These are phyloP conservation scores for Phyllostomus discolor DNA, from an alignment of 2,113 vertebrate genomes.

Conservation along the genomic window DNA sequence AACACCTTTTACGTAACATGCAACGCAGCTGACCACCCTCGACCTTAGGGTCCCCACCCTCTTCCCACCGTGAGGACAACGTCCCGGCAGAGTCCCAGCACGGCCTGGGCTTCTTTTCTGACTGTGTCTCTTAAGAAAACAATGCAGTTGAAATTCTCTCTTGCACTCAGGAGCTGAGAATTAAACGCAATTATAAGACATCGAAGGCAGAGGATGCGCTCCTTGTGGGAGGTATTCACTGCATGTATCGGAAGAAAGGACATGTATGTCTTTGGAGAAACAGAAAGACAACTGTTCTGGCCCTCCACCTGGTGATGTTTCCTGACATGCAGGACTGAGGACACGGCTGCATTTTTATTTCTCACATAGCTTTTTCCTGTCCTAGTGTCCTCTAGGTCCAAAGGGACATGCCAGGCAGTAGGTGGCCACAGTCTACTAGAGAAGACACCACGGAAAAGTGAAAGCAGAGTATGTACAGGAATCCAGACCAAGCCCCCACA, in stretches of 20 bases:
- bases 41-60: not conserved
- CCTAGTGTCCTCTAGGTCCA: not conserved
- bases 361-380: not conserved
- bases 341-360: not conserved
- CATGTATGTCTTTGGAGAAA: not conserved
- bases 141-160: not conserved
- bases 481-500: not conserved
- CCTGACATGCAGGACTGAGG: not conserved
- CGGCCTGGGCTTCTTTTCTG: not conserved
- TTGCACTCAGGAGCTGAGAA: not conserved
- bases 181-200: not conserved
- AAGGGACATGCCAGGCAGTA: not conserved
- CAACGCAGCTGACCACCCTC: not conserved
- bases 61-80: not conserved
- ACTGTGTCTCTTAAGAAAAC: constrained; percentile 4
- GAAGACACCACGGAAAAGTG: not conserved
- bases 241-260: not conserved
- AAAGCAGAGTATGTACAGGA: not conserved
- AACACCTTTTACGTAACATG: not conserved
- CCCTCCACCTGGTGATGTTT: not conserved
- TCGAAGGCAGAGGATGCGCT: not conserved
- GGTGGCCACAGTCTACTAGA: not conserved
- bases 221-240: not conserved
- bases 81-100: not conserved
- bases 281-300: not conserved